phyloP scores from a whole-genome alignment of 1,140 invertebrate species.

The Venustaconcha ellipsiformis region DNA sequence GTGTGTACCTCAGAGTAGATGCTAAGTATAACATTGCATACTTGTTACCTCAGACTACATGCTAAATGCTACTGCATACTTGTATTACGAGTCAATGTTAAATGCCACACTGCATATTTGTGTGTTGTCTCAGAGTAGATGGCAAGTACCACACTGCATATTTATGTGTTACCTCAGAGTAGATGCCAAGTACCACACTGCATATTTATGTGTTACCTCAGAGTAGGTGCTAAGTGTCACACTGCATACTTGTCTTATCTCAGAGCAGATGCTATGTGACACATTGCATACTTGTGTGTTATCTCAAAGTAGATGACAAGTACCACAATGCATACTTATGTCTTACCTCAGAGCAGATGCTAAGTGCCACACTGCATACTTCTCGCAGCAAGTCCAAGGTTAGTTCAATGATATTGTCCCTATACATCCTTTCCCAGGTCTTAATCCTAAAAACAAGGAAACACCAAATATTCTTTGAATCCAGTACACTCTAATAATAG shows the following conservation, averaged over 20 bases:
- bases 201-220: constrained; percentile 4
- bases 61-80: too few relatives aligned
- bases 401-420: constrained; percentile 17
- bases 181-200: not conserved
- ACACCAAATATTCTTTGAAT: too few relatives aligned
- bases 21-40: not conserved
- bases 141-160: too few relatives aligned
- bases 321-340: not conserved
- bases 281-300: constrained; percentile 4
- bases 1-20: too few relatives aligned
- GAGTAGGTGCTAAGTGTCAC: constrained; percentile 14
- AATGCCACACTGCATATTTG: constrained; percentile 8
- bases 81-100: constrained; percentile 6
- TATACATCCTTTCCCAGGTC: constrained; percentile 13
- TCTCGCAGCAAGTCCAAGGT: constrained; percentile 19
- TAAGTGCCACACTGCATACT: constrained; percentile 11
- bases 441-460: constrained; percentile 4
- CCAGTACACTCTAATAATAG: too few relatives aligned
- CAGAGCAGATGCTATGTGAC: constrained; percentile 10
- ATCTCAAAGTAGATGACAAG: too few relatives aligned
- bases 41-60: too few relatives aligned
- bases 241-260: constrained; percentile 14
- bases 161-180: constrained; percentile 9
- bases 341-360: constrained; percentile 19
- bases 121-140: too few relatives aligned